These are phyloP conservation scores for Ceratosolen fusciceps DNA, from an alignment of 1,140 invertebrate species.

Conservation along the genomic window DNA sequence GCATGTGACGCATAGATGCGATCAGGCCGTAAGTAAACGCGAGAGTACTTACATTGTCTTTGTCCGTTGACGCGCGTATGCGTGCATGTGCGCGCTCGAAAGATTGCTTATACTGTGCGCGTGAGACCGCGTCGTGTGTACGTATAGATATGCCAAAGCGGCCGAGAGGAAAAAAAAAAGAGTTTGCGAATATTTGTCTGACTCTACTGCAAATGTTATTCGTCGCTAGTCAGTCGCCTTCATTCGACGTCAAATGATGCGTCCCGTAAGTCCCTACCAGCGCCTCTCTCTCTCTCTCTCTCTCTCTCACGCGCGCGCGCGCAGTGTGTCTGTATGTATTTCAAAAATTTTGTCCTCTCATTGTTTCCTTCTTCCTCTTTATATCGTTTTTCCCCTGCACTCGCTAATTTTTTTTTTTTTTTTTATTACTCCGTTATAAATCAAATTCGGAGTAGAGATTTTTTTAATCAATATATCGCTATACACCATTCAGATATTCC, in stretches of 20 bases:
- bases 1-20: slow-evolving; percentile 21
- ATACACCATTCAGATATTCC: background rate
- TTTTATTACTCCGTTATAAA: slow-evolving; percentile 4
- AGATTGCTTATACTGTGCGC: background rate
- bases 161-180: slow-evolving; percentile 46
- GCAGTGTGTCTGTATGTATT: background rate
- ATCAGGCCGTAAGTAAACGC: slow-evolving; percentile 42
- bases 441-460: background rate
- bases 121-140: background rate
- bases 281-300: background rate
- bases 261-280: slow-evolving; percentile 41
- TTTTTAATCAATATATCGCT: background rate
- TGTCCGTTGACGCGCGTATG: slow-evolving; percentile 15
- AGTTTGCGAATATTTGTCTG: slow-evolving; percentile 46
- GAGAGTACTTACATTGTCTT: slow-evolving; percentile 47
- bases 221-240: slow-evolving; percentile 36
- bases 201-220: slow-evolving; percentile 45
- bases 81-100: background rate
- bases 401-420: background rate
- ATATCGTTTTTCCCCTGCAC: background rate
- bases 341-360: background rate
- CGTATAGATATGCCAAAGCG: background rate
- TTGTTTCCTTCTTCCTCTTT: background rate
- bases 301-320: background rate
- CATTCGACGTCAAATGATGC: slow-evolving; percentile 46